Evolutionary conservation across 2,888 invertebrate genomes (phyloP), one percentile per base, ranked within the genome.

Genomic region (Lamproptera curius): DNA sequence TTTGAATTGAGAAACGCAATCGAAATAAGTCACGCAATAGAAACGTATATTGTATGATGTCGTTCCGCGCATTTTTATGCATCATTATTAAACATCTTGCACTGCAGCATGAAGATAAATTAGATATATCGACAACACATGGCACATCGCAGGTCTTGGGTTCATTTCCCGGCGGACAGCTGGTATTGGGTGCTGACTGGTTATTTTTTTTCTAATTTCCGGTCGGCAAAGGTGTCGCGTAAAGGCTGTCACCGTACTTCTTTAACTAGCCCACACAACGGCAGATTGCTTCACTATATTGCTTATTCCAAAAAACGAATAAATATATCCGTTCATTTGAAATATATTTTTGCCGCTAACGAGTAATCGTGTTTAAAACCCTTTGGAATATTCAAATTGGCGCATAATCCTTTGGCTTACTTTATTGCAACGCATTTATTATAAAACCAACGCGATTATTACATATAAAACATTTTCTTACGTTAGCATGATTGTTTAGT

Each of bases 151-250:
- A 35, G 17, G 40, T 26, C 34, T 16, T 37, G 23, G 20, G 34
- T 40, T 43, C 43, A 34, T 40, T 40, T 49, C 39, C 11, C 35
- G 26, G 42, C 17, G 31, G 40, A 49, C 49, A 49, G 49, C 43
- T 49, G 49, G 43, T 34, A 38, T 35, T 33, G 39, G 39, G 38
- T 33, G 42, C 34, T 39, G 39, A 49, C 17, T 28, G 10, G 23
- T 10, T 23, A 15, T 49, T 43, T 41, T 43, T 26, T 16, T 42
- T 44, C 40, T 41, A 43, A 44, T 44, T 44, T 49, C 49, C 49
- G 49, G 43, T 44, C 26, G 31, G 43, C 16, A 49, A 49, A 49
- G 40, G 49, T 49, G 44, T 49, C 34, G 16, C 26, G 34, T 31
- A 20, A 15, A 28, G 3, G 36, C 15, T 35, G 35, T 36, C 28